Conservation (phyloP, 2,888 invertebrate species). For the Peribatodes rhomboidaria region DNA sequence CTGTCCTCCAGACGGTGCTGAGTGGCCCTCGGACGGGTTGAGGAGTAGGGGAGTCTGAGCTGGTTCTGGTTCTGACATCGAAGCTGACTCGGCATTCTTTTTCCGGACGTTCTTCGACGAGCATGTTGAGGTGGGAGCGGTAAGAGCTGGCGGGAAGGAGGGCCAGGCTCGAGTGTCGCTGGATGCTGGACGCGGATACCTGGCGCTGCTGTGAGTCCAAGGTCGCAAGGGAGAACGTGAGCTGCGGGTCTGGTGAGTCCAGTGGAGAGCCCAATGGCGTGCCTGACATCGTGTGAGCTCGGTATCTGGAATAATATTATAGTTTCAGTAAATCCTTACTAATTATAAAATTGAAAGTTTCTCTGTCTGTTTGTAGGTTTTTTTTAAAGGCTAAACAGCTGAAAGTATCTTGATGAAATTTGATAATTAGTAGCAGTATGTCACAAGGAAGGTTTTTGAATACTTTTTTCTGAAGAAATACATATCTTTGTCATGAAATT, state of each 20-base stretch:
- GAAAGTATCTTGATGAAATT: too few species aligned
- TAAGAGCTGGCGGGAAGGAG: constrained; percentile 82
- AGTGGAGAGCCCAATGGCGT: constrained; percentile 94
- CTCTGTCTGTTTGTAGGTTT: too few species aligned
- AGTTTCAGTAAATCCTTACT: not conserved
- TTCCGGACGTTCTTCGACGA: constrained; percentile 79
- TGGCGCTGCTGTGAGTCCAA: constrained; percentile 87
- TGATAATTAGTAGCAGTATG: too few species aligned
- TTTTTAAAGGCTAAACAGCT: too few species aligned
- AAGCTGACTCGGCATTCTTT: constrained; percentile 82
- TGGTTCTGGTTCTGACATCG: constrained; percentile 72
- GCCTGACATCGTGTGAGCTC: constrained; percentile 93
- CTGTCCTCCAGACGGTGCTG: constrained; percentile 79
- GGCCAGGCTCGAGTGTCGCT: constrained; percentile 80
- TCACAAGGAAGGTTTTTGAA: too few species aligned
- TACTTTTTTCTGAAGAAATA: too few species aligned
- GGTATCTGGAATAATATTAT: constrained; percentile 88
- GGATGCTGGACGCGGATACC: constrained; percentile 87
- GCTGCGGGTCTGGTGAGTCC: constrained; percentile 91
- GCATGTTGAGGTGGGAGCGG: constrained; percentile 81
- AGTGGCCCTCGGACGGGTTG: constrained; percentile 78
- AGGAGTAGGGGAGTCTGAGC: constrained; percentile 69
- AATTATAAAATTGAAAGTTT: too few species aligned
- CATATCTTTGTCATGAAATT: too few species aligned
- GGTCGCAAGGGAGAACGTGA: constrained; percentile 89